These are phyloP conservation scores for Salarias fasciatus DNA, from an alignment of 2,797 vertebrate genomes.

Conservation along the genomic window DNA sequence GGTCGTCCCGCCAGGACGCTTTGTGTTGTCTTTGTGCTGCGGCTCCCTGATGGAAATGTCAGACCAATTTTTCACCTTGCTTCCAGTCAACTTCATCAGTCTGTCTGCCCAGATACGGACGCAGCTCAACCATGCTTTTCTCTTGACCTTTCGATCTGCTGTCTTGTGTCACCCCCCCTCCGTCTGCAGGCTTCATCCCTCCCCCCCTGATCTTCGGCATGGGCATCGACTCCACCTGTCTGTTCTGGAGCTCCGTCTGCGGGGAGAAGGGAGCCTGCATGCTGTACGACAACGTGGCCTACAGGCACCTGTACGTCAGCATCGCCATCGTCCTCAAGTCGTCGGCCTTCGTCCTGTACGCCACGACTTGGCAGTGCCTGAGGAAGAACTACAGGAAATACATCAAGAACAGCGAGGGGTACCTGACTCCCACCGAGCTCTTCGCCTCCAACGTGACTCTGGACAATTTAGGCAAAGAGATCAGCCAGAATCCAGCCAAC, in stretches of 20 bases:
- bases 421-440: conserved; percentile 94
- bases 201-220: conserved; percentile 97
- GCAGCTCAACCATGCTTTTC: conserved; percentile 31
- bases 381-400: conserved; percentile 96
- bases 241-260: conserved; percentile 97
- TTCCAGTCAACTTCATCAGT: conserved; percentile 28
- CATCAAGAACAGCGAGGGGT: conserved; percentile 96
- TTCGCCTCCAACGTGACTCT: conserved; percentile 96
- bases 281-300: conserved; percentile 95
- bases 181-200: conserved; percentile 92
- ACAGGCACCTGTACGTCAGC: conserved; percentile 95
- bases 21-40: conserved; percentile 1
- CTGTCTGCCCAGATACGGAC: conserved; percentile 29
- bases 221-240: conserved; percentile 97
- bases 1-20: not conserved
- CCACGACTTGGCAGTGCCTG: conserved; percentile 97
- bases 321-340: conserved; percentile 96
- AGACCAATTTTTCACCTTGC: conserved; percentile 33
- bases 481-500: conserved; percentile 85
- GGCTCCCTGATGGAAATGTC: conserved; percentile 37
- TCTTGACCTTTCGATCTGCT: conserved; percentile 51
- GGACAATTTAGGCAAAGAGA: conserved; percentile 95
- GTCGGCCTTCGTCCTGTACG: conserved; percentile 93
- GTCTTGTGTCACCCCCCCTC: conserved; percentile 29
- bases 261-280: conserved; percentile 94